A percentile compares a stretch with the other conserved stretches of the same genome.
Evolutionary conservation across 2,888 invertebrate genomes (phyloP).

Genomic region (Pollenia angustigena): DNA sequence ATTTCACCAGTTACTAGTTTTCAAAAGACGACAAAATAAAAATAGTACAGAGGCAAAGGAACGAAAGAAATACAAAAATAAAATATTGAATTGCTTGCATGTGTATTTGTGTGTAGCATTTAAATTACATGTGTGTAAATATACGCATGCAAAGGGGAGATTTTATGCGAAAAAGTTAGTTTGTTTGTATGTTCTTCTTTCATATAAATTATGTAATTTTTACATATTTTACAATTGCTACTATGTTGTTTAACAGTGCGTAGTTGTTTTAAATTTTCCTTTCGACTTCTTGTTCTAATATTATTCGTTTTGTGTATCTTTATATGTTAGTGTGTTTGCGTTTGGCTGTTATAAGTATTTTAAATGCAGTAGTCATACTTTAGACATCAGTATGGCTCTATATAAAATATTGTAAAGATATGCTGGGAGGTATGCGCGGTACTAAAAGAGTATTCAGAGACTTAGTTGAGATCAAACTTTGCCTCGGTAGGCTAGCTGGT

Average conservation of each 20-base stretch:
- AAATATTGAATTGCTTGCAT: conserved; percentile 45
- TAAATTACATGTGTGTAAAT: neutral
- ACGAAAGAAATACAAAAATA: conserved; percentile 27
- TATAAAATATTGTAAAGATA: neutral
- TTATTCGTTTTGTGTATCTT: neutral
- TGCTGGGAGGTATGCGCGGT: neutral
- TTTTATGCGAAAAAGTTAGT: conserved; percentile 1
- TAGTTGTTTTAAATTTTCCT: conserved; percentile 44
- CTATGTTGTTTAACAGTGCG: conserved; percentile 62
- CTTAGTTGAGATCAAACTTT: too few relatives aligned
- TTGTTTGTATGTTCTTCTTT: conserved; percentile 4
- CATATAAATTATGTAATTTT: conserved; percentile 60
- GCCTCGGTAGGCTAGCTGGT: too few relatives aligned
- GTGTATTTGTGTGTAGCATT: conserved; percentile 2
- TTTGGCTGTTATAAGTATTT: neutral
- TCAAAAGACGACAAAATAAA: conserved; percentile 41
- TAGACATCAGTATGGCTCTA: neutral
- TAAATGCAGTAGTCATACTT: conserved; percentile 29
- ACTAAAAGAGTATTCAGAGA: neutral
- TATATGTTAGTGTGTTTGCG: neutral
- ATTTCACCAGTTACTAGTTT: conserved; percentile 53
- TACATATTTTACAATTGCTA: conserved; percentile 64
- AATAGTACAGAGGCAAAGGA: neutral
- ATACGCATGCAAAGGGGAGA: neutral
- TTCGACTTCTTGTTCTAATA: conserved; percentile 26